Percentiles rank a stretch among this genome's conserved stretches.
These are phyloP conservation scores for Lutjanus argentimaculatus DNA, from an alignment of 2,797 vertebrate species.

Conservation along the genomic window DNA sequence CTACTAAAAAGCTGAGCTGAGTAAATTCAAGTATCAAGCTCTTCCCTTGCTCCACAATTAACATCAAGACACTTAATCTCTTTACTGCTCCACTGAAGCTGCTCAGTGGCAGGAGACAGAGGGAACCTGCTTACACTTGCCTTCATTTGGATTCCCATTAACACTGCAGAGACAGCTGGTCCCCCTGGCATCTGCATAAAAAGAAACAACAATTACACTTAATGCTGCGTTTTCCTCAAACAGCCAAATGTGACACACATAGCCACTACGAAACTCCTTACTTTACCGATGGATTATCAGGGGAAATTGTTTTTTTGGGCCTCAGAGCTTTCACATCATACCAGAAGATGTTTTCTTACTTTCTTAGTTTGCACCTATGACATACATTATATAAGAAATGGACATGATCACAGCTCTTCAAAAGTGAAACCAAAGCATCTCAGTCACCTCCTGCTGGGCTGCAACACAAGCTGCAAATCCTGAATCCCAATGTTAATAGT, in stretches of 20 bases:
- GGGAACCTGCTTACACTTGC: neutral
- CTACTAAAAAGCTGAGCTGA: conserved; percentile 3
- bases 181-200: conserved; percentile 5
- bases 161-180: conserved; percentile 23
- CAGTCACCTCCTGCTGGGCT: too few species aligned
- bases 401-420: too few species aligned
- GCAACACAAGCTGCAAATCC: too few species aligned
- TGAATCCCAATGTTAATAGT: too few species aligned
- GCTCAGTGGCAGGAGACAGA: neutral
- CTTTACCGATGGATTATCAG: neutral
- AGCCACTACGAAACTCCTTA: neutral
- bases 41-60: conserved; percentile 26
- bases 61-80: conserved; percentile 15
- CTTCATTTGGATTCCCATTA: conserved; percentile 25
- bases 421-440: too few species aligned
- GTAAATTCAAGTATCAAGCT: conserved; percentile 10
- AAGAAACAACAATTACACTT: conserved; percentile 3
- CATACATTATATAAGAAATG: too few species aligned
- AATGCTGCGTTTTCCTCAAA: neutral
- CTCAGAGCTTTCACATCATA: neutral
- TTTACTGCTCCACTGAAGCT: conserved; percentile 2
- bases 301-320: neutral
- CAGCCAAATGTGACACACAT: neutral
- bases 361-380: too few species aligned
- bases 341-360: too few species aligned